phyloP scores from a whole-genome alignment of 2,888 invertebrate genomes.

The Sinohyriopsis cumingii region DNA sequence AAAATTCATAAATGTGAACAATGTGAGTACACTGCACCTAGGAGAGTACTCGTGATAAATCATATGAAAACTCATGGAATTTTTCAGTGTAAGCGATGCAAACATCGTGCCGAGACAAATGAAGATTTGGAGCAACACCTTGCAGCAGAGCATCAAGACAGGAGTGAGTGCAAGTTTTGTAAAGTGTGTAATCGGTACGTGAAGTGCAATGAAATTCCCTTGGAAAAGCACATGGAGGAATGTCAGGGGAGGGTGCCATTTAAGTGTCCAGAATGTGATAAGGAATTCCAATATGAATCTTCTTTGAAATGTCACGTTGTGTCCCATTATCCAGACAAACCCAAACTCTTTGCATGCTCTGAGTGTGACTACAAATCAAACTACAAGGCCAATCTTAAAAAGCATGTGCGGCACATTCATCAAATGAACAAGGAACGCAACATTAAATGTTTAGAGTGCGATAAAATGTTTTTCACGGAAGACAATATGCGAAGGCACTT shows the following conservation, averaged over 20 bases:
- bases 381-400: conserved; percentile 65
- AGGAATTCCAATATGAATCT: conserved; percentile 68
- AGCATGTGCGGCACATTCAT: conserved; percentile 63
- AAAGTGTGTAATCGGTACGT: conserved; percentile 64
- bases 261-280: conserved; percentile 64
- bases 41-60: conserved; percentile 63
- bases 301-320: conserved; percentile 62
- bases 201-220: conserved; percentile 53
- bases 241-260: conserved; percentile 65
- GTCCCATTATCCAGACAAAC: conserved; percentile 63
- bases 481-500: conserved; percentile 63
- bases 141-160: conserved; percentile 59
- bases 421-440: conserved; percentile 41
- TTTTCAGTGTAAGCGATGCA: conserved; percentile 64
- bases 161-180: conserved; percentile 65
- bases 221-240: conserved; percentile 63
- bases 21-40: conserved; percentile 63
- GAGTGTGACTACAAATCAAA: conserved; percentile 63
- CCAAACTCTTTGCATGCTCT: conserved; percentile 60
- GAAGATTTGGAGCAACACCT: conserved; percentile 61
- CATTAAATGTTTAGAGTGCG: conserved; percentile 54
- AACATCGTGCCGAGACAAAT: conserved; percentile 53
- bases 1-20: conserved; percentile 49
- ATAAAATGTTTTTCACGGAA: conserved; percentile 63
- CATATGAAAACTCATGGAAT: conserved; percentile 66